These are phyloP conservation scores for Schizothorax lantsangensis DNA, from an alignment of 2,797 vertebrate genomes.

Conservation along the genomic window DNA sequence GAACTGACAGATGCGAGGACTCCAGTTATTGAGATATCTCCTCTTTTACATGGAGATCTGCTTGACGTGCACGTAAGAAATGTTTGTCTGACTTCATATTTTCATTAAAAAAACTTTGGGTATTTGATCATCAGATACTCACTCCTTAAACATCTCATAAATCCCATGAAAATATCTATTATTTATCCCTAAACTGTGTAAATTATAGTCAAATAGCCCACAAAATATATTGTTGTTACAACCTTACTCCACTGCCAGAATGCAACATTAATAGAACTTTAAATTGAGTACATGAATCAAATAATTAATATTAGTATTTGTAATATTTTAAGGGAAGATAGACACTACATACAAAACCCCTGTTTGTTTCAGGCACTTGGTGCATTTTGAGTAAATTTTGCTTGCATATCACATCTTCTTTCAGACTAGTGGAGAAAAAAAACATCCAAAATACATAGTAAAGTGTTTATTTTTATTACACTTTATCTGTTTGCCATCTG, in stretches of 20 bases:
- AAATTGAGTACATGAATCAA: not conserved
- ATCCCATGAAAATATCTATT: not conserved
- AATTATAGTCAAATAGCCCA: not conserved
- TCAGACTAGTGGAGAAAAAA: not conserved
- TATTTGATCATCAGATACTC: not conserved
- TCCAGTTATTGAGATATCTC: conserved; percentile 73
- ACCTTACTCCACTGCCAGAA: not conserved
- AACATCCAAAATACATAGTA: too few species aligned
- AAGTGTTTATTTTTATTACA: not conserved
- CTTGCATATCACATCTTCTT: not conserved
- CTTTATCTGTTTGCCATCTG: not conserved
- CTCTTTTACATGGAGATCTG: conserved; percentile 68
- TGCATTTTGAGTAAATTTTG: not conserved
- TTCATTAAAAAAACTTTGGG: not conserved
- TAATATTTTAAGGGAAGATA: not conserved
- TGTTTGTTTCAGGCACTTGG: not conserved
- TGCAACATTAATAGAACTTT: not conserved
- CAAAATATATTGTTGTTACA: not conserved
- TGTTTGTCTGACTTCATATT: conserved; percentile 64
- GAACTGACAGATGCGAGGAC: conserved; percentile 62
- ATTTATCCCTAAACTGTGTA: not conserved
- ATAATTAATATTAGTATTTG: not conserved
- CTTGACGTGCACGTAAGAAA: conserved; percentile 65
- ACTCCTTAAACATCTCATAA: not conserved
- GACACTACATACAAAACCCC: not conserved